Evolutionary conservation across 2,113 vertebrate species (phyloP), one percentile per base, ranked within the genome.

Genomic region (Archocentrus centrarchus): DNA sequence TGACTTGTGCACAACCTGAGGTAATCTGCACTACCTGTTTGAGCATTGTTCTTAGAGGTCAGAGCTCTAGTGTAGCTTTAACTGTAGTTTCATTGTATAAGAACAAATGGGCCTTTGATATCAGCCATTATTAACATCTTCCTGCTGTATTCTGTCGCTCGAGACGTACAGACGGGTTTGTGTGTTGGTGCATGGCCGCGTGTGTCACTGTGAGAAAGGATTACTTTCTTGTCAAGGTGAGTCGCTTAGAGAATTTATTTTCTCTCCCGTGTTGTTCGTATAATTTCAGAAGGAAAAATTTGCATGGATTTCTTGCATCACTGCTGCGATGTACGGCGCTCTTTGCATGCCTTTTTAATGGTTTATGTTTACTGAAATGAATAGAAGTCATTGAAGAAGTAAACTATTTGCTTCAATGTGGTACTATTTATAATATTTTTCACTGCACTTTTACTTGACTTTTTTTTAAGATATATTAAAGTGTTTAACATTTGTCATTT

Each of bases 211-310:
- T 24, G 50, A 50, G 53, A 75, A 44, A 55, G 39, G 73, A 68
- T 24, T 75, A 58, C 77, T 77, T 88, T 64, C 66, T 79, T 77
- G 68, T 88, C 77, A 90, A 80, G 82, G 84, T 88, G 80, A 81
- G 77, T 66, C 59, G 76, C 68, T 7, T 30, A 70, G 66, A 60
- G 63, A 13, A 50, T 17, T 32, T n/a, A 41, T 1, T 77, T 24
- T 66, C n/a, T 4, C 27, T 44, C 3, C 66, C 37, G 27, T 50
- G 14, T 18, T 17, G 18, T 18, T 27, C 41, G 5, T 35, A n/a
- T 18, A 10, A 59, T 75, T 64, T 75, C 17, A 39, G 37, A 62
- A 78, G 59, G 22, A 44, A 58, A 32, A 75, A 6, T 24, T 30
- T 75, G 30, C 37, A 61, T 17, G 1, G 11, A 35, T 85, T 77